phyloP scores from a whole-genome alignment of 2,888 invertebrate species.

The Folsomia manolachei region DNA sequence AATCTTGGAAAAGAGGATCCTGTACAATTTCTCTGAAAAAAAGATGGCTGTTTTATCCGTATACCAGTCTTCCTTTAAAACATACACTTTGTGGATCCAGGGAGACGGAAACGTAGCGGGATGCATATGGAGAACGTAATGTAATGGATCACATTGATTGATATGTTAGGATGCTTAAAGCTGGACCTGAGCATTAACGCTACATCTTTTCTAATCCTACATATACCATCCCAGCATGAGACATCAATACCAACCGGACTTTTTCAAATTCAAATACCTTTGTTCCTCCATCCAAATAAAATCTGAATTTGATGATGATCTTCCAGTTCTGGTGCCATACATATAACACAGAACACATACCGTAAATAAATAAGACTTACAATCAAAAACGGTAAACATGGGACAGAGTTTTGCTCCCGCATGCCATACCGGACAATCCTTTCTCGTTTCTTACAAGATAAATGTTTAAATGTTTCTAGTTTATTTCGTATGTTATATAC shows the following conservation, averaged over 20 bases:
- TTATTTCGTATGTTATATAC: no score
- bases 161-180: constrained; percentile 43
- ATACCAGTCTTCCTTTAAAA: not conserved
- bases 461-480: no score
- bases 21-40: not conserved
- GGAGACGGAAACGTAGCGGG: constrained; percentile 9
- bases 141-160: not conserved
- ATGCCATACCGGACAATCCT: no score
- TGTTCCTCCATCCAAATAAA: not conserved
- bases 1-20: not conserved
- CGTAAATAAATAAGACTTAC: not conserved
- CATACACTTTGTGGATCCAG: no score
- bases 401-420: not conserved
- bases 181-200: constrained; percentile 37
- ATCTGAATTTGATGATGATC: not conserved
- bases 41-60: no score
- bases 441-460: no score
- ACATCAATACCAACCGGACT: not conserved
- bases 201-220: not conserved
- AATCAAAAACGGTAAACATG: not conserved
- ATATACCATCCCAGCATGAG: no score
- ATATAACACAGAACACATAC: no score
- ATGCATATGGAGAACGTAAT: not conserved
- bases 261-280: not conserved
- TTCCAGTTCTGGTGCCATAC: no score